Base-by-base conservation (phyloP, 2,888 invertebrate genomes). In the Temnothorax rugatulus region DNA sequence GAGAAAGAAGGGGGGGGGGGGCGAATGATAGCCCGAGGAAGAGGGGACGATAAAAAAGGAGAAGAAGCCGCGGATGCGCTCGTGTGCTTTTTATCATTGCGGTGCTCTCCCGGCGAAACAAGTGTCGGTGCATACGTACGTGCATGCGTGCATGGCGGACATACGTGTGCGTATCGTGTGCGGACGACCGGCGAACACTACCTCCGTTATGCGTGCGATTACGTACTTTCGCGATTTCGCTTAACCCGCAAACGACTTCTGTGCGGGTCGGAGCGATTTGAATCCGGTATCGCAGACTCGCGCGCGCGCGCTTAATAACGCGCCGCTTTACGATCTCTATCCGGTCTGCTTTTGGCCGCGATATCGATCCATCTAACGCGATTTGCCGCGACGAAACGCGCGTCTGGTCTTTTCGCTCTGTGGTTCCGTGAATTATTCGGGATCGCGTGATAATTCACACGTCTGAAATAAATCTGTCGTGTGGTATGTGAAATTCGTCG, bases 151-250 rank as follows among this genome's bases (percentile, higher is more conserved):
- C 29, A 29, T 29, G 29, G 29, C 18, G 73, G 11, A 21, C 61
- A 25, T 44, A 52, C 29, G 57, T 66, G 44, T 66, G 47, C 41
- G 77, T 57, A 77, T 52, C 47, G 34, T 57, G 57, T 38, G 47
- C 66, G 47, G 34, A 59, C 63, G 63, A 44, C 63, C 50, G 63
- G 44, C 44, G 69, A 76, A 61, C 68, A 61, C 64, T 83, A 75
- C 75, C 82, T 66, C 82, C 85, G 83, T 84, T 79, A 85, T 64
- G 68, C 83, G 81, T 66, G 75, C 85, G 75, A 85, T 86, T 81
- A 82, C 69, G 83, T 59, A 69, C 69, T 84, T 83, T 86, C 85
- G 82, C 84, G 82, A 84, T 84, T 84, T 84, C 83, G 75, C 73
- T 76, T 69, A 75, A 84, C 77, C 83, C 83, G 83, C 69, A 68